Percentiles rank a stretch among this genome's conserved stretches.
These are phyloP conservation scores for Yoshiicerus persimilis DNA, from an alignment of 1,140 invertebrate species.

Conservation along the genomic window DNA sequence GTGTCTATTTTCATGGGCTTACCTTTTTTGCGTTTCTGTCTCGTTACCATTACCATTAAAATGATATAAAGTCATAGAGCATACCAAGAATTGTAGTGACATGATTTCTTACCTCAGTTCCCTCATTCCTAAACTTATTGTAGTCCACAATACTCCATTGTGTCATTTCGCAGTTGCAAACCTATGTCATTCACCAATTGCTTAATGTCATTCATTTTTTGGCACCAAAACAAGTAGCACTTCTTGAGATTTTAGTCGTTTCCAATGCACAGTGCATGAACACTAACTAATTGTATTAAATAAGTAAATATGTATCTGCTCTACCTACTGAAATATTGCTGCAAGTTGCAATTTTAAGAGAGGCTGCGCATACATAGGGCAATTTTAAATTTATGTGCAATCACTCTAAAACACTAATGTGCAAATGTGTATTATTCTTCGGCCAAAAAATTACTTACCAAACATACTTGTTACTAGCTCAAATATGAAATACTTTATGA, in stretches of 20 bases:
- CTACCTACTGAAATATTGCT: not conserved
- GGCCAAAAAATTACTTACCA: too few relatives aligned
- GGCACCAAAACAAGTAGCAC: not conserved
- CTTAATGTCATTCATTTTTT: not conserved
- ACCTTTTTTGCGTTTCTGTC: not conserved
- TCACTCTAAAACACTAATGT: too few relatives aligned
- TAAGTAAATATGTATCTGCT: too few relatives aligned
- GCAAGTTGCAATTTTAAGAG: too few relatives aligned
- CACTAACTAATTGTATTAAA: not conserved
- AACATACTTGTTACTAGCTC: too few relatives aligned
- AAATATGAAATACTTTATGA: too few relatives aligned
- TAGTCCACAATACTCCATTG: not conserved
- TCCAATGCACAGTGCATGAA: not conserved
- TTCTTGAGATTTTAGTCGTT: not conserved
- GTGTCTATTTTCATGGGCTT: not conserved
- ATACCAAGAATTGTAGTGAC: not conserved
- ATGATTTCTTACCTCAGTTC: not conserved
- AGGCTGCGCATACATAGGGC: too few relatives aligned
- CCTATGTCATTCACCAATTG: not conserved
- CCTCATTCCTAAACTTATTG: not conserved
- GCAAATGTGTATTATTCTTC: too few relatives aligned
- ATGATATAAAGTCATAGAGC: not conserved
- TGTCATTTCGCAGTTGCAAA: not conserved
- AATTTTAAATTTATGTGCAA: too few relatives aligned
- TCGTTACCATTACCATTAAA: not conserved